Evolutionary conservation across 35 echinoderm and acorn worm genomes (phyloP).

Genomic region (Ophioderma brevispina): DNA sequence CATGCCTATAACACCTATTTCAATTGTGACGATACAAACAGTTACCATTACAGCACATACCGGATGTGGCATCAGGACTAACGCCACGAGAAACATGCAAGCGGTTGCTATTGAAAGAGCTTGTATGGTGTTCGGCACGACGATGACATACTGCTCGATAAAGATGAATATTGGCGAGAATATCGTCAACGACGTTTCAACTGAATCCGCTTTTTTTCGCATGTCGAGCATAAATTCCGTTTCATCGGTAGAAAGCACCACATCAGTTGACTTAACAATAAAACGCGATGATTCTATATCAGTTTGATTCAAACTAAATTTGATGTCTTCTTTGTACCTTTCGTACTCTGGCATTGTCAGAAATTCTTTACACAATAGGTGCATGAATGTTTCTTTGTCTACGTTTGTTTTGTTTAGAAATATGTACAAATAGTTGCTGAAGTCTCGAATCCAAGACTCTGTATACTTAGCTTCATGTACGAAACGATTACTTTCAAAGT

Average conservation of each 20-base stretch:
- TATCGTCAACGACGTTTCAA: slow-evolving; percentile 26
- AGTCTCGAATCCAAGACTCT: slow-evolving; percentile 83
- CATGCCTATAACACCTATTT: slow-evolving; percentile 77
- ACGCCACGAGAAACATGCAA: slow-evolving; percentile 75
- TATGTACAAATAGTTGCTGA: slow-evolving; percentile 28
- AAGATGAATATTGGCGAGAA: slow-evolving; percentile 82
- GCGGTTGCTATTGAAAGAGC: slow-evolving; percentile 78
- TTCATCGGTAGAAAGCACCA: slow-evolving; percentile 42
- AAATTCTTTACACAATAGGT: slow-evolving; percentile 46
- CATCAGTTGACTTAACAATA: slow-evolving; percentile 35
- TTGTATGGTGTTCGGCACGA: slow-evolving; percentile 83
- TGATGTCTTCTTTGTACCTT: slow-evolving; percentile 74
- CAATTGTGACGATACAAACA: slow-evolving; percentile 82
- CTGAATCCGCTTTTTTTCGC: slow-evolving; percentile 25
- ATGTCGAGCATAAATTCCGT: slow-evolving; percentile 81
- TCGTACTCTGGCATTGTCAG: slow-evolving; percentile 39
- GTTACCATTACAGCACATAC: slow-evolving; percentile 80
- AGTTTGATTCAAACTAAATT: slow-evolving; percentile 53
- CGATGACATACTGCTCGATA: slow-evolving; percentile 85
- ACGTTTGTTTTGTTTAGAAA: not conserved
- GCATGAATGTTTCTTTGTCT: slow-evolving; percentile 25
- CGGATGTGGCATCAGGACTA: slow-evolving; percentile 88
- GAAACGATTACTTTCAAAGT: slow-evolving; percentile 65
- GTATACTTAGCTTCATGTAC: slow-evolving; percentile 45
- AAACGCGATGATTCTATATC: slow-evolving; percentile 73